Evolutionary conservation across 1,140 invertebrate species (phyloP).

Genomic region (Microplitis mediator): DNA sequence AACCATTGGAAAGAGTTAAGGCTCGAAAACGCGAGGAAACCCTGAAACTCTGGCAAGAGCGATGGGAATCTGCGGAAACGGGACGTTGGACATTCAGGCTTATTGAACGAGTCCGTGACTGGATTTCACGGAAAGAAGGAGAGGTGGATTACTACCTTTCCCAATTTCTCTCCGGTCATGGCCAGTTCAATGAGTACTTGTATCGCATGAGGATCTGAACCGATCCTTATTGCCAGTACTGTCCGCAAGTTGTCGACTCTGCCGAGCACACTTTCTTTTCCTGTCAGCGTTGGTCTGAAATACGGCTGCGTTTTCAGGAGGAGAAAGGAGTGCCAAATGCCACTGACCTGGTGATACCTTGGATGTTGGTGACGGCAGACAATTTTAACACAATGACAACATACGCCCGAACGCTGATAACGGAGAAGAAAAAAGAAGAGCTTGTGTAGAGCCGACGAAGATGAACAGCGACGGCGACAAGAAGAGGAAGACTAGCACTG

Average conservation of each 20-base stretch:
- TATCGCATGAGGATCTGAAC: background rate
- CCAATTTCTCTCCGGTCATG: background rate
- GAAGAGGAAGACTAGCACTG: too few species aligned
- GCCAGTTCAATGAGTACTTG: background rate
- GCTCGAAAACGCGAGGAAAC: background rate
- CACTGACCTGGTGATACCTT: background rate
- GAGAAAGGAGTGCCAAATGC: too few species aligned
- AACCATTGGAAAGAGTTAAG: background rate
- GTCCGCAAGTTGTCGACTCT: too few species aligned
- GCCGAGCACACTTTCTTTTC: too few species aligned
- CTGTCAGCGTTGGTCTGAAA: too few species aligned
- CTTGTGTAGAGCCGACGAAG: too few species aligned
- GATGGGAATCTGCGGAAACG: background rate
- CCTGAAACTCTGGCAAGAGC: background rate
- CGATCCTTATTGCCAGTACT: background rate
- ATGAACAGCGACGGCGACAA: too few species aligned
- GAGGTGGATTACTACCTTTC: background rate
- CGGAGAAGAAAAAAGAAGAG: background rate
- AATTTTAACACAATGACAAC: background rate
- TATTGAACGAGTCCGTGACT: background rate
- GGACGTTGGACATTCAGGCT: background rate
- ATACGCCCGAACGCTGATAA: background rate
- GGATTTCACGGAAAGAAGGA: background rate
- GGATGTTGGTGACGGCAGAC: background rate
- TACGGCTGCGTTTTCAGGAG: too few species aligned